Conservation (phyloP, 2,113 vertebrate species). For the Dipodomys spectabilis region DNA sequence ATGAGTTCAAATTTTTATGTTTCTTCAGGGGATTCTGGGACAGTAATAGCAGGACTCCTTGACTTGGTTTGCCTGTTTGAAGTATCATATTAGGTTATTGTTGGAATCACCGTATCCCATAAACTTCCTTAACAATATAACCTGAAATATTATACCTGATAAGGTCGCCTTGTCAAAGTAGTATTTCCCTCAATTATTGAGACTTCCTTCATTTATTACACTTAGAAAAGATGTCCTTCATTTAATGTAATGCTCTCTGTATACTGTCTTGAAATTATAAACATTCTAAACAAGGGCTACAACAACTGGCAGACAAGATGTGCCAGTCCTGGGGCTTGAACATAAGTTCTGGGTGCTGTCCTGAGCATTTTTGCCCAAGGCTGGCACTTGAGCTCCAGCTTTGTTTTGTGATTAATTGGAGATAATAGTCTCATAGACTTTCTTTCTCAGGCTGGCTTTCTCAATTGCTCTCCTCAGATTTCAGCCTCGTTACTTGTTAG, state of each 20-base stretch:
- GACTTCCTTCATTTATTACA: rapidly evolving
- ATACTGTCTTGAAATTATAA: background rate
- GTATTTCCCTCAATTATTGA: too few species aligned
- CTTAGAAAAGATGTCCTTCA: background rate
- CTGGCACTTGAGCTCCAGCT: too few species aligned
- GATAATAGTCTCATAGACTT: too few species aligned
- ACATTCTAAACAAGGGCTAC: background rate
- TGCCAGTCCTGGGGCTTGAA: too few species aligned
- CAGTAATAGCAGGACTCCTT: background rate
- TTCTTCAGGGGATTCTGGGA: background rate
- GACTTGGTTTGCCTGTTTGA: background rate
- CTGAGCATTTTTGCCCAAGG: too few species aligned
- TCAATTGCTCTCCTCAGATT: background rate
- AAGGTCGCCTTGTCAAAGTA: background rate
- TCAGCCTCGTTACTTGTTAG: background rate
- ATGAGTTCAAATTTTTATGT: background rate
- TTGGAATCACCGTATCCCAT: background rate
- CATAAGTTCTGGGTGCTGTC: too few species aligned
- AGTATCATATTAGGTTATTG: background rate
- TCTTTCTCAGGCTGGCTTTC: too few species aligned
- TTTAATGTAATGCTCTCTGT: background rate
- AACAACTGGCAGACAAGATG: too few species aligned
- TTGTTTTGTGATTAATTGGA: too few species aligned
- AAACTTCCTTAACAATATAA: background rate
- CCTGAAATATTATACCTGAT: background rate